These are phyloP conservation scores for Macropis europaea DNA, from an alignment of 2,888 invertebrate species.

Conservation along the genomic window DNA sequence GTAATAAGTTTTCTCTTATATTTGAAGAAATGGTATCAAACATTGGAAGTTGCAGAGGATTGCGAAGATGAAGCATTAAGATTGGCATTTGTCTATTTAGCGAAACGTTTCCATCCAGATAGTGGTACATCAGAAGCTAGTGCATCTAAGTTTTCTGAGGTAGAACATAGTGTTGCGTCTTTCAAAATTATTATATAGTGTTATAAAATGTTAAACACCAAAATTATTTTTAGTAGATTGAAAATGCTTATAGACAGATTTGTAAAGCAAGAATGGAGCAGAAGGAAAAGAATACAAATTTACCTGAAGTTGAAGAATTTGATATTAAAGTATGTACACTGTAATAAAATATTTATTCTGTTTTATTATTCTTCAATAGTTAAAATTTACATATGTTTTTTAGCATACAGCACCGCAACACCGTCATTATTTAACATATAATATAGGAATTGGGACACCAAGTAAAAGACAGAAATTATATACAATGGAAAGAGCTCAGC, in stretches of 20 bases:
- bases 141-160: conserved; percentile 86
- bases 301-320: conserved; percentile 81
- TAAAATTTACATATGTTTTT: conserved; percentile 10
- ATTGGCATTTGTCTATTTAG: conserved; percentile 87
- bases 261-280: conserved; percentile 58
- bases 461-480: conserved; percentile 90
- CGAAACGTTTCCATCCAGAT: conserved; percentile 93
- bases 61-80: conserved; percentile 88
- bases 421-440: conserved; percentile 89
- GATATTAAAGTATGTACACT: conserved; percentile 83
- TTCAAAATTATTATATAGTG: not conserved
- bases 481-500: conserved; percentile 84
- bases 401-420: conserved; percentile 94
- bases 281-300: conserved; percentile 81
- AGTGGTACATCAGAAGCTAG: conserved; percentile 87
- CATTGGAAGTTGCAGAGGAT: conserved; percentile 84
- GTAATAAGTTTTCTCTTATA: not conserved
- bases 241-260: conserved; percentile 86
- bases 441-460: conserved; percentile 89
- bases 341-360: not conserved
- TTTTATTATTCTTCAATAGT: not conserved
- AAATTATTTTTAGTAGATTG: conserved; percentile 79
- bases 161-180: conserved; percentile 69
- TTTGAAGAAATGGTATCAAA: conserved; percentile 85
- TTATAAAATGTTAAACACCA: not conserved